A percentile compares a stretch with the other conserved stretches of the same genome.
phyloP scores from a whole-genome alignment of 2,797 vertebrate species.

The Crocidura indochinensis region DNA sequence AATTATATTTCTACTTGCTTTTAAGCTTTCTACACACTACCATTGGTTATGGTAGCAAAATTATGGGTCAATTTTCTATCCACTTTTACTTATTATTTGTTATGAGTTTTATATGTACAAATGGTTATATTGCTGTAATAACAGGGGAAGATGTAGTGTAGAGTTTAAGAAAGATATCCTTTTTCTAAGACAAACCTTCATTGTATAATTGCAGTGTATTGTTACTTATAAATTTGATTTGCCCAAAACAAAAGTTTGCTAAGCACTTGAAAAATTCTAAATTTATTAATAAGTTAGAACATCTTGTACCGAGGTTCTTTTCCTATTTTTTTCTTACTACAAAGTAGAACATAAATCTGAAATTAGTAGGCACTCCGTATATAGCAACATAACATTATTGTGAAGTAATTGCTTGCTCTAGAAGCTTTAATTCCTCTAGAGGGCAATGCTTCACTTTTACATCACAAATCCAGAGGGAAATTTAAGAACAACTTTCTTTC shows the following conservation, averaged over 20 bases:
- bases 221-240: conserved; percentile 39
- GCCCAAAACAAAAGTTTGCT: not conserved
- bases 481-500: conserved; percentile 19
- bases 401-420: too few species aligned
- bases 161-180: conserved; percentile 13
- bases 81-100: conserved; percentile 58
- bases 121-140: conserved; percentile 17
- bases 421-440: too few species aligned
- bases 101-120: not conserved
- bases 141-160: not conserved
- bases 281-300: too few species aligned
- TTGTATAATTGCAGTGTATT: not conserved
- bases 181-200: conserved; percentile 34
- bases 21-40: conserved; percentile 56
- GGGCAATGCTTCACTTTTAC: conserved; percentile 14
- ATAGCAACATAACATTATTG: too few species aligned
- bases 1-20: conserved; percentile 52
- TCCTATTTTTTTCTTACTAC: not conserved
- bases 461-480: not conserved
- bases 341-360: too few species aligned
- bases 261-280: too few species aligned
- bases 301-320: too few species aligned
- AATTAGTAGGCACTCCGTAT: not conserved
- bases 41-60: conserved; percentile 38
- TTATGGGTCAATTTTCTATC: conserved; percentile 34